Evolutionary conservation across 2,797 vertebrate species (phyloP).

Genomic region (Crocidura indochinensis): DNA sequence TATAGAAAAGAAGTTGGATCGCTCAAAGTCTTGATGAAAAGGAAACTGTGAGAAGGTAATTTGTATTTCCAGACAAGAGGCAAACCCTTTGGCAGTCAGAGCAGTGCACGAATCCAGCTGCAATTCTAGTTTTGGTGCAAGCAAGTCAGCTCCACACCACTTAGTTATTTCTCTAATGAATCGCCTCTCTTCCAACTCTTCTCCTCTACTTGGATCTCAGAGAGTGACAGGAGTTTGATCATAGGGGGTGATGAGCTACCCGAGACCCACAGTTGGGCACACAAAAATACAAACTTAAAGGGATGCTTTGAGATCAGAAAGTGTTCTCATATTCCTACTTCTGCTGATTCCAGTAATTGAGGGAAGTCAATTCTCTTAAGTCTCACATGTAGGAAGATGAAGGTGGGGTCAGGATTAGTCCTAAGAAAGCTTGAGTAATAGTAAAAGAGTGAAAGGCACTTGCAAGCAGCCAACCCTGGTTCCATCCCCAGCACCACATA

Average conservation of each 20-base stretch:
- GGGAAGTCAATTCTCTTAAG: background rate
- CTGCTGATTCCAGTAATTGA: background rate
- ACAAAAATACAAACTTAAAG: background rate
- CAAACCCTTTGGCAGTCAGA: background rate
- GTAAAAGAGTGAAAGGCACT: background rate
- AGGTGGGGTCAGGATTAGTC: background rate
- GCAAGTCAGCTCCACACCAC: background rate
- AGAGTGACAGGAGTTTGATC: background rate
- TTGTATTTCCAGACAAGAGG: background rate
- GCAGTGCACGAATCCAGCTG: background rate
- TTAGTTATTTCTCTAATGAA: constrained; percentile 17
- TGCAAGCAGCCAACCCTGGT: background rate
- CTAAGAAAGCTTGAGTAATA: background rate
- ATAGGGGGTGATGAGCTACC: background rate
- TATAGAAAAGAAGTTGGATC: constrained; percentile 14
- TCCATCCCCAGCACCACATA: background rate
- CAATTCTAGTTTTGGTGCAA: background rate
- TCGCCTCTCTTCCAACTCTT: background rate
- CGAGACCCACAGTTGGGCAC: background rate
- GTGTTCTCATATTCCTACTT: background rate
- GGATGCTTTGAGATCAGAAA: constrained; percentile 42
- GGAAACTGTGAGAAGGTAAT: constrained; percentile 6
- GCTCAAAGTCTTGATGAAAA: background rate
- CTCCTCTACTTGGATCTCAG: background rate
- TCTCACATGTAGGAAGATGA: background rate